Base-by-base conservation (phyloP, 2,888 invertebrate genomes). In the Ophion costatus region DNA sequence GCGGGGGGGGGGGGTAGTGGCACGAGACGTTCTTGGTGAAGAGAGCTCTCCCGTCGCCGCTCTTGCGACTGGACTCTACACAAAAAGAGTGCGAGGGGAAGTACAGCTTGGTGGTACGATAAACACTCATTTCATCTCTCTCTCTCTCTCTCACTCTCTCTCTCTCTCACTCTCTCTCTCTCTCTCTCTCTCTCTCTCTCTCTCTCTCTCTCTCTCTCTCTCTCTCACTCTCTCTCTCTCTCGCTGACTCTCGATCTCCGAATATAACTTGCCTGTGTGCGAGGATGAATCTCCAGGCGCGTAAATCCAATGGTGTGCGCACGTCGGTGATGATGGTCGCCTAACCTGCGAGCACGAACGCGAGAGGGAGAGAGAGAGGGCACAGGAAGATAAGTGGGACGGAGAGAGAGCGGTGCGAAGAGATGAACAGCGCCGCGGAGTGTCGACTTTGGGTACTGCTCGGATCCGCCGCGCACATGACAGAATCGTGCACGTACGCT, bases 391-490 rank as follows among this genome's bases (percentile, higher is more conserved):
- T 38, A 38, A 61, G 45, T 57, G 67, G 57, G 33, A 61, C 14
- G 29, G 64, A 51, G 59, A 57, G 45, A 45, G 45, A 77, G 29
- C 29, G 77, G 20, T 14, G 67, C n/a, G 76, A 66, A 11, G 20
- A 38, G 51, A 70, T 51, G 38, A 33, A 24, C 73, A 83, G 75
- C 76, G 80, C 75, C 80, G 80, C 83, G 71, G 70, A 33, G 83
- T 51, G 83, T 76, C 22, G 80, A 83, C 59, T 83, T 71, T 71
- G 14, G 51, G 80, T 59, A 83, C 83, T 79, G 69, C 29, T n/a
- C 29, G 1, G 24, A 38, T 24, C 24, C 10, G n/a, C 61, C 24
- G 20, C 73, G 42, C 45, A 22, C 45, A 73, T 42, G 24, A 29
- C 63, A 38, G n/a, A n/a, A 7, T 24, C 10, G 38, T 64, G 66